Conservation (phyloP, 2,797 vertebrate species). For the Enteromius thamalakanensis region DNA sequence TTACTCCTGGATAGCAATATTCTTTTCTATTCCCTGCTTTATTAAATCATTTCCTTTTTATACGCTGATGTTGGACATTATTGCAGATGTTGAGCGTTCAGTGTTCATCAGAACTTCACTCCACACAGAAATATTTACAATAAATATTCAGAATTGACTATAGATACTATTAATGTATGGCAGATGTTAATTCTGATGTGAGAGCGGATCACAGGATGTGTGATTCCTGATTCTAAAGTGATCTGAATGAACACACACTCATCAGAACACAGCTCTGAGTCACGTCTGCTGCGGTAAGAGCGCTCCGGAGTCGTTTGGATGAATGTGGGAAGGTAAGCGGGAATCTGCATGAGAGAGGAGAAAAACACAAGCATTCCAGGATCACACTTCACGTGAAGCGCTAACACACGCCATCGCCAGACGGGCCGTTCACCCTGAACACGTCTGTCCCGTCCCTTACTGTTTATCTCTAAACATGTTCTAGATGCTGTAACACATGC, state of each 20-base stretch:
- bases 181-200: background rate
- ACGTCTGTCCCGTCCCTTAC: background rate
- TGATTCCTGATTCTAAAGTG: background rate
- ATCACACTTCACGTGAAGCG: constrained; percentile 65
- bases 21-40: constrained; percentile 76
- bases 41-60: constrained; percentile 56
- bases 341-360: constrained; percentile 72
- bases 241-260: background rate
- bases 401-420: constrained; percentile 15
- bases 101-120: background rate
- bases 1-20: constrained; percentile 76
- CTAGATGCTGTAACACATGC: too few species aligned
- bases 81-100: constrained; percentile 60
- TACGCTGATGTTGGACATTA: constrained; percentile 57
- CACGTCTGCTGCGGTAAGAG: background rate
- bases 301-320: background rate
- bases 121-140: background rate
- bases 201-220: background rate
- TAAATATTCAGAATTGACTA: background rate
- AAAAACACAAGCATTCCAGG: constrained; percentile 65
- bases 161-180: too few species aligned
- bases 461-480: background rate
- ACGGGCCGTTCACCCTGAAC: background rate
- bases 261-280: background rate
- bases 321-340: constrained; percentile 90